phyloP scores from a whole-genome alignment of 2,888 invertebrate species.

The Pandemis cinnamomeana region DNA sequence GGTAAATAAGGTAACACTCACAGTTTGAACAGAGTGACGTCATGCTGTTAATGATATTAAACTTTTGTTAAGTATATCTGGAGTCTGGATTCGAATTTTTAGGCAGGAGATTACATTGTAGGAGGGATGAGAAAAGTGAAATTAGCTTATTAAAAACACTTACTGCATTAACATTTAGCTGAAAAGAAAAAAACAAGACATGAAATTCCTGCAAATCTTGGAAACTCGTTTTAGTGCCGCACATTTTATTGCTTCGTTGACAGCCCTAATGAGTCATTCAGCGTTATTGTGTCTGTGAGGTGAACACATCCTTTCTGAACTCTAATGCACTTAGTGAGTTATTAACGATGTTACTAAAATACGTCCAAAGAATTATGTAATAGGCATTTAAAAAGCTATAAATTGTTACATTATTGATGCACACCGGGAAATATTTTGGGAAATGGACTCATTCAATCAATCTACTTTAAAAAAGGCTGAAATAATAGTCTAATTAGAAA shows the following conservation, averaged over 20 bases:
- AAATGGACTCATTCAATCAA: not conserved
- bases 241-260: constrained; percentile 27
- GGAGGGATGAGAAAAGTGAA: too few species aligned
- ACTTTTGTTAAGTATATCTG: too few species aligned
- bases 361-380: not conserved
- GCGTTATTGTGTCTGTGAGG: constrained; percentile 13
- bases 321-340: not conserved
- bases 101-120: too few species aligned
- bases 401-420: not conserved
- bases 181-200: too few species aligned
- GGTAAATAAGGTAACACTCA: too few species aligned
- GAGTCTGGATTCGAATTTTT: too few species aligned
- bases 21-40: too few species aligned
- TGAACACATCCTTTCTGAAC: constrained; percentile 13
- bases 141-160: too few species aligned
- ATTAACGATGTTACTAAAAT: not conserved
- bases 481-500: not conserved
- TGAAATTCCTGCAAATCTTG: too few species aligned
- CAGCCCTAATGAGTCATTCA: constrained; percentile 29
- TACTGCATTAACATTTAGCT: too few species aligned
- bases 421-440: not conserved
- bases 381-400: not conserved
- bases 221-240: not conserved
- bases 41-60: too few species aligned
- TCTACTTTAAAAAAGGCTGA: not conserved